Conservation (phyloP, 2,888 invertebrate genomes). For the Phortica magna region DNA sequence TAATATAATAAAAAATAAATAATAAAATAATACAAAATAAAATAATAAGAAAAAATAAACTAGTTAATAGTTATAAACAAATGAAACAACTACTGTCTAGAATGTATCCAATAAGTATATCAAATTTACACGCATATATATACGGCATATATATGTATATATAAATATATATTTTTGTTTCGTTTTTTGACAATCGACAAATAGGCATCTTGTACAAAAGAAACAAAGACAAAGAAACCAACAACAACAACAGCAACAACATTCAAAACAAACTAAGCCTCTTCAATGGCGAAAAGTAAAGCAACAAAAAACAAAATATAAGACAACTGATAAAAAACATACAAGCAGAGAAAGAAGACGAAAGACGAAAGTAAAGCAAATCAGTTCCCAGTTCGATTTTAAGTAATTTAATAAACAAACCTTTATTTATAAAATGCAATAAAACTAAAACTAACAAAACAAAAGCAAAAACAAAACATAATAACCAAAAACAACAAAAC, state of each 20-base stretch:
- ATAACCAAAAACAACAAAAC: slow-evolving; percentile 49
- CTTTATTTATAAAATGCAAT: slow-evolving; percentile 25
- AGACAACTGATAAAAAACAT: slow-evolving; percentile 22
- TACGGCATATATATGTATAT: slow-evolving; percentile 37
- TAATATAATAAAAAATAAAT: slow-evolving; percentile 42
- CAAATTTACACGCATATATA: slow-evolving; percentile 30
- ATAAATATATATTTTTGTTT: slow-evolving; percentile 70
- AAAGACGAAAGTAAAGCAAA: slow-evolving; percentile 46
- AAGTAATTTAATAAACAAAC: slow-evolving; percentile 38
- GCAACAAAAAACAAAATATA: slow-evolving; percentile 38
- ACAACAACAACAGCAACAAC: slow-evolving; percentile 28
- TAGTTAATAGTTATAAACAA: slow-evolving; percentile 35
- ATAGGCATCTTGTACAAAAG: slow-evolving; percentile 78
- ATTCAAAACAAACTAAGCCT: slow-evolving; percentile 18
- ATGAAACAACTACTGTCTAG: slow-evolving; percentile 35
- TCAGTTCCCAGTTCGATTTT: slow-evolving; percentile 38
- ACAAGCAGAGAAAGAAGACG: slow-evolving; percentile 41
- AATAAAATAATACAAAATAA: slow-evolving; percentile 48
- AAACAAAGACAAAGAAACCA: slow-evolving; percentile 44
- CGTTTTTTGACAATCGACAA: slow-evolving; percentile 79
- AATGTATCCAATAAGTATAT: slow-evolving; percentile 13
- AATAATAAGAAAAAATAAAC: slow-evolving; percentile 36
- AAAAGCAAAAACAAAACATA: slow-evolving; percentile 46
- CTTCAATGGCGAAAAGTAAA: slow-evolving; percentile 14
- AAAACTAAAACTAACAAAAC: slow-evolving; percentile 48